phyloP scores from a whole-genome alignment of 2,797 vertebrate genomes.

The Coregonus sp. region DNA sequence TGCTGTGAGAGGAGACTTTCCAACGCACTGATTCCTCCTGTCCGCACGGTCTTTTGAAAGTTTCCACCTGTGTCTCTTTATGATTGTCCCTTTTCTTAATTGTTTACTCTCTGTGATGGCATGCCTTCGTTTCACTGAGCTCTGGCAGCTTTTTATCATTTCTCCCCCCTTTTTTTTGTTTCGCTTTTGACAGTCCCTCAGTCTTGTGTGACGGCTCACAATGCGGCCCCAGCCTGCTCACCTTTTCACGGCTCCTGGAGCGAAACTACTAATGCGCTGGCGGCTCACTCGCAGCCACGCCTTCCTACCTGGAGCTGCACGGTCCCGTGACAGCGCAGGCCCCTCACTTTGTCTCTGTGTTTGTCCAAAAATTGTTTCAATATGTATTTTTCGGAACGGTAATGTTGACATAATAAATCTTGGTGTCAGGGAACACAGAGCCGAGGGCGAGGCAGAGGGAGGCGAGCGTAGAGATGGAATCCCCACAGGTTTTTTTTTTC shows the following conservation, averaged over 20 bases:
- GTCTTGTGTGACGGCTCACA: too few relatives aligned
- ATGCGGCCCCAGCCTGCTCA: slow-evolving; percentile 32
- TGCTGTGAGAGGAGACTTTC: background rate
- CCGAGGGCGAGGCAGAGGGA: slow-evolving; percentile 17
- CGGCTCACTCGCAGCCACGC: slow-evolving; percentile 29
- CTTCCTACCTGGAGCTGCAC: slow-evolving; percentile 53
- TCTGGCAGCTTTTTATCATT: slow-evolving; percentile 68
- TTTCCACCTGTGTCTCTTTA: background rate
- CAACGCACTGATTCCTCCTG: background rate
- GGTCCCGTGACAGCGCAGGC: slow-evolving; percentile 66
- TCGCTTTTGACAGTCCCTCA: slow-evolving; percentile 60
- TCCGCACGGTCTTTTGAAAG: background rate
- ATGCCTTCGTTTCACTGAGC: slow-evolving; percentile 6
- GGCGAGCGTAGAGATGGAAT: slow-evolving; percentile 58
- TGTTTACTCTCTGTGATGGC: background rate
- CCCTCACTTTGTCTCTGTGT: slow-evolving; percentile 68
- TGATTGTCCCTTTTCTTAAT: background rate
- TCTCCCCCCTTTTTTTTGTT: slow-evolving; percentile 69
- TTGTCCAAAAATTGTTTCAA: slow-evolving; percentile 66
- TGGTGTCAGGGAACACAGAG: slow-evolving; percentile 73
- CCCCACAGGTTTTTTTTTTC: background rate
- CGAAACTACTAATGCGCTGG: slow-evolving; percentile 57
- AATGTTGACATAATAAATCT: slow-evolving; percentile 80
- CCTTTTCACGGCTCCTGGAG: slow-evolving; percentile 20
- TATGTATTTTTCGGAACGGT: slow-evolving; percentile 76